phyloP scores from a whole-genome alignment of 1,140 invertebrate species.

The Cyrtorhinus lividipennis region DNA sequence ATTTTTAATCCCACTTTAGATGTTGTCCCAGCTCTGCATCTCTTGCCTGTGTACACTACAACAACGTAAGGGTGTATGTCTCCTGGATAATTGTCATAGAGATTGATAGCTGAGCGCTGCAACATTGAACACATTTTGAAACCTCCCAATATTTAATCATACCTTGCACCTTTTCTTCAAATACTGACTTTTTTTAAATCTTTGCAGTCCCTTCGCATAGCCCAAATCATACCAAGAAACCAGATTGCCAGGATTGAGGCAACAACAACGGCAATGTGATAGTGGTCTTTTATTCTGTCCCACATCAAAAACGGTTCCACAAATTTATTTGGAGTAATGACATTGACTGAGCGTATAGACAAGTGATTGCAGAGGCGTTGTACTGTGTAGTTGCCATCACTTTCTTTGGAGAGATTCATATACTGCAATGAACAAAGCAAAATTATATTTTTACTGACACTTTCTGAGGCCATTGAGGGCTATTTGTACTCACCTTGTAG shows the following conservation, averaged over 20 bases:
- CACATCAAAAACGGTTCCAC: not conserved
- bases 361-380: not conserved
- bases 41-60: not conserved
- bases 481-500: too few relatives aligned
- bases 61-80: not conserved
- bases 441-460: too few relatives aligned
- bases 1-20: not conserved
- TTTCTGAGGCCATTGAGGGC: too few relatives aligned
- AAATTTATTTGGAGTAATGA: not conserved
- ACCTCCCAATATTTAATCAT: not conserved
- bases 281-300: not conserved
- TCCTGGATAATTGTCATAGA: not conserved
- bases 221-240: not conserved
- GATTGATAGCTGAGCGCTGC: not conserved
- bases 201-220: not conserved
- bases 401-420: too few relatives aligned
- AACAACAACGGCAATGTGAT: not conserved
- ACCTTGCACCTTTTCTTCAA: not conserved
- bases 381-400: not conserved
- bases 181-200: not conserved
- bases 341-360: not conserved
- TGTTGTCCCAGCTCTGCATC: not conserved
- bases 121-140: not conserved
- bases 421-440: too few relatives aligned
- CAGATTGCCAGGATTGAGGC: not conserved